Conservation (phyloP, 2,113 vertebrate genomes). For the Odobenus rosmarus region DNA sequence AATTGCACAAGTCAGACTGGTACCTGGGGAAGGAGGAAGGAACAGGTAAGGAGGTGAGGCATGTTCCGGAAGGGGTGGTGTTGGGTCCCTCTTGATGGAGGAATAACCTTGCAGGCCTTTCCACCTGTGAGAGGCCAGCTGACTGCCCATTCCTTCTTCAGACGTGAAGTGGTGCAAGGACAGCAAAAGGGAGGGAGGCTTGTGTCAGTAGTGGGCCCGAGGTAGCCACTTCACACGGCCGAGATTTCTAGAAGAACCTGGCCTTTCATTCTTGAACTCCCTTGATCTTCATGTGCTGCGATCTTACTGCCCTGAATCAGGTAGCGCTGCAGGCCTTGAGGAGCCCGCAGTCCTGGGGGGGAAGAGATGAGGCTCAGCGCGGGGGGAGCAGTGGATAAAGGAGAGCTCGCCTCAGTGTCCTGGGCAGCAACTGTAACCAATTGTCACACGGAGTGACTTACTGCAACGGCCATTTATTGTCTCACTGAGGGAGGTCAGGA, state of each 20-base stretch:
- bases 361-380: not conserved
- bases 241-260: not conserved
- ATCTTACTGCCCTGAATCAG: not conserved
- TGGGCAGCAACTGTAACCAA: rapidly evolving
- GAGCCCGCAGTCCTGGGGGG: not conserved
- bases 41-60: not conserved
- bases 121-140: not conserved
- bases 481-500: not conserved
- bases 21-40: not conserved
- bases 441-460: rapidly evolving
- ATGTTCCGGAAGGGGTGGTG: not conserved
- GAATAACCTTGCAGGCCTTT: no score
- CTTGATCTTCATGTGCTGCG: not conserved
- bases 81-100: not conserved
- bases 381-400: rapidly evolving
- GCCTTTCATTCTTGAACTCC: not conserved
- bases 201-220: rapidly evolving
- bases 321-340: no score
- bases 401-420: rapidly evolving
- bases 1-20: rapidly evolving
- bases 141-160: not conserved
- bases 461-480: not conserved
- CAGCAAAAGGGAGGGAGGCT: not conserved
- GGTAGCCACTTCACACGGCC: not conserved
- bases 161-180: rapidly evolving